A percentile compares a stretch with the other conserved stretches of the same genome.
These are phyloP conservation scores for Diaprepes abbreviatus DNA, from an alignment of 2,888 invertebrate species.

Conservation along the genomic window DNA sequence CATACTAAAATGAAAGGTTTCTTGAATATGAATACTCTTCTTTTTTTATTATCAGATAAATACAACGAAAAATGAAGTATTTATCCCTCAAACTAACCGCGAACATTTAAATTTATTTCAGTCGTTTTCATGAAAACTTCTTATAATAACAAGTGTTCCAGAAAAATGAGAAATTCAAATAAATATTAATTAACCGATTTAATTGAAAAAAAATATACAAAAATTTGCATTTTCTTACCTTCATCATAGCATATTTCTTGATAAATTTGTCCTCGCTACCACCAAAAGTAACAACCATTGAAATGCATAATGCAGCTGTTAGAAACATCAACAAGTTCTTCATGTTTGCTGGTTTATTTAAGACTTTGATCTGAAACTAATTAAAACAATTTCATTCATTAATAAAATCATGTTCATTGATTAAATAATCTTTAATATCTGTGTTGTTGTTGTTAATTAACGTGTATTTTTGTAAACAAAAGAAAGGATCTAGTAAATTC, in stretches of 20 bases:
- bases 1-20: no score
- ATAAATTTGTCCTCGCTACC: slow-evolving; percentile 77
- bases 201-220: neutral
- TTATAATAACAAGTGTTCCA: no score
- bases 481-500: slow-evolving; percentile 5
- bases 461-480: slow-evolving; percentile 7
- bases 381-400: slow-evolving; percentile 28
- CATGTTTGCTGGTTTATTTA: neutral
- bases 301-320: slow-evolving; percentile 15
- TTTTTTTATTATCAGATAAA: no score
- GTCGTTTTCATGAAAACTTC: no score
- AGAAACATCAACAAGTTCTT: neutral
- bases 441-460: slow-evolving; percentile 8
- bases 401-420: slow-evolving; percentile 21
- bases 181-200: no score
- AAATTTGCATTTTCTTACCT: slow-evolving; percentile 71
- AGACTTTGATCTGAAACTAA: slow-evolving; percentile 12
- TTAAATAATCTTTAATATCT: slow-evolving; percentile 28
- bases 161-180: no score
- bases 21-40: no score
- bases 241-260: slow-evolving; percentile 81
- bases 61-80: no score
- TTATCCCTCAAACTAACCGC: no score
- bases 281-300: slow-evolving; percentile 66
- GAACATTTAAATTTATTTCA: no score